A percentile compares a stretch with the other conserved stretches of the same genome.
Evolutionary conservation across 2,797 vertebrate species (phyloP).

Genomic region (Tympanoctomys barrerae): DNA sequence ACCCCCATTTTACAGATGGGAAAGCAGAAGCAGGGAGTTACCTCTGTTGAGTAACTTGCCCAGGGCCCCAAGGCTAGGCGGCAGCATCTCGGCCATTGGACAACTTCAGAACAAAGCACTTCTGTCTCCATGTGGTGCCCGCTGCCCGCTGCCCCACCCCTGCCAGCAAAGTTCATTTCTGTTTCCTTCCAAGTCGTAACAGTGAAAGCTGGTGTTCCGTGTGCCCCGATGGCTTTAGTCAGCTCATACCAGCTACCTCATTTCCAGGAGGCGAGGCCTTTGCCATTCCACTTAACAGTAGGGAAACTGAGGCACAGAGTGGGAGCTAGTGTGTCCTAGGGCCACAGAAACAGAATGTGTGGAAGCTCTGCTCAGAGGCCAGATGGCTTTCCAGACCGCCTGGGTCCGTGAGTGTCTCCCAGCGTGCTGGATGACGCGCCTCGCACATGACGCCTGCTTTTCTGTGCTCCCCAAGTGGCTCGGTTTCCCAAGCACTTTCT

Average conservation of each 20-base stretch:
- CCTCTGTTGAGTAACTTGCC: not conserved
- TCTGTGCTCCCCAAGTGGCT: rapidly evolving
- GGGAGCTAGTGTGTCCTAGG: not conserved
- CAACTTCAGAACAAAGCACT: not conserved
- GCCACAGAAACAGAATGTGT: not conserved
- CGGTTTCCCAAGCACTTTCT: not conserved
- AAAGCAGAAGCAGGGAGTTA: not conserved
- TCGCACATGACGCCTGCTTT: not conserved
- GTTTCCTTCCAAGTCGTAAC: rapidly evolving
- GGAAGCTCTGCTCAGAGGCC: not conserved
- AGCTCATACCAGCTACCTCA: not conserved
- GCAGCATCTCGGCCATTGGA: rapidly evolving
- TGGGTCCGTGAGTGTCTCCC: not conserved
- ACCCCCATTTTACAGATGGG: not conserved
- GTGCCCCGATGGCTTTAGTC: not conserved
- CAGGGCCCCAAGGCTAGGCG: not conserved
- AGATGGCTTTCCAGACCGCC: not conserved
- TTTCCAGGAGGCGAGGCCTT: not conserved
- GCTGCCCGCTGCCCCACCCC: rapidly evolving
- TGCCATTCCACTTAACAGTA: not conserved
- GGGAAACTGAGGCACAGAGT: slow-evolving; percentile 9
- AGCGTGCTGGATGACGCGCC: not conserved
- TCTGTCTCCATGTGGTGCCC: rapidly evolving
- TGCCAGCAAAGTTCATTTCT: too few species aligned
- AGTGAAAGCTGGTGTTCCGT: not conserved